Evolutionary conservation across 30 jellyfish, hydroid and myxozoan species (phyloP), one percentile per base, ranked within the genome.

Genomic region (Sanderia malayensis): DNA sequence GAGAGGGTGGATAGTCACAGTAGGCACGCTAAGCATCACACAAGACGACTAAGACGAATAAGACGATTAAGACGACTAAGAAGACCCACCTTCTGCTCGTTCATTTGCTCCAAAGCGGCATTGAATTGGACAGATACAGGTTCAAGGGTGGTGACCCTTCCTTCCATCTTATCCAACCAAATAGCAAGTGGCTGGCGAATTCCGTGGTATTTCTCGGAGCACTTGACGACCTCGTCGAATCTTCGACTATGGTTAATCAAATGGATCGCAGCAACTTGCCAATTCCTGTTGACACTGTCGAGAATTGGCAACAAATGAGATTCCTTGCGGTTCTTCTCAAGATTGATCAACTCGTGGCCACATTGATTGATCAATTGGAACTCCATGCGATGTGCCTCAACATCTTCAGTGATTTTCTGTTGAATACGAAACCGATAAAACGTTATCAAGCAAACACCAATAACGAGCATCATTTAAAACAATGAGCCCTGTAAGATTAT

Each of bases 91-190:
- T 91, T 91, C 65, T 91, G 98, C 44, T 91, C 98, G 1, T 81
- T 68, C 87, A 91, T 68, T 60, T 91, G 98, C 61, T 91, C 98
- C 52, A 91, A 10, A 15, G 83, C 73, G 44, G 80, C 86, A n/a
- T 83, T 95, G n/a, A 96, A 80, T 24, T 59, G 83, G 15, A 91
- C 92, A 1, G 96, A 84, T 2, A 91, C 98, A 7, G 96, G 96
- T 4, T 94, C 79, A 58, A 91, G 59, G 31, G 98, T 83, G 4
- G 98, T 91, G 18, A 91, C 95, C 41, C 80, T 86, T 44, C 98
- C 98, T 71, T 91, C 98, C 98, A 91, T 91, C 37, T 74, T 83
- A 41, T 91, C 98, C 77, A 91, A 32, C 98, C 98, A 91, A 2
- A 65, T 49, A 71, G 75, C 15, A 41, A 91, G 67, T 2, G 98